Percentiles rank a stretch among this genome's conserved stretches.
Evolutionary conservation across 2,888 invertebrate genomes (phyloP).

Genomic region (Eilema caniola): DNA sequence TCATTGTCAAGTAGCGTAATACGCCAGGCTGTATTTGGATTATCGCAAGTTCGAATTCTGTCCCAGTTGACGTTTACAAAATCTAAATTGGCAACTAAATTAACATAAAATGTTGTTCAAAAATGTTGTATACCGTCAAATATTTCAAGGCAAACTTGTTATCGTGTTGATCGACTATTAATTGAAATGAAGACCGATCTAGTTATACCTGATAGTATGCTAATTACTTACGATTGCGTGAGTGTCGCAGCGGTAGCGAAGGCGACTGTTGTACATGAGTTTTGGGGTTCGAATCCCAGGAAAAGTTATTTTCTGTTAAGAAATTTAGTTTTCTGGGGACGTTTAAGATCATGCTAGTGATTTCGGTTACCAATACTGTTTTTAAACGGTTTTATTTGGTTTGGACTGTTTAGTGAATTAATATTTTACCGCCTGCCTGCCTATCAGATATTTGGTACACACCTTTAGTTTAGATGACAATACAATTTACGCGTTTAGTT

Average conservation of each 20-base stretch:
- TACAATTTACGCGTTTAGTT: no score
- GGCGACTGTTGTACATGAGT: not conserved
- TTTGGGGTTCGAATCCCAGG: not conserved
- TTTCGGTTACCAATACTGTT: no score
- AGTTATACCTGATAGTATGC: slow-evolving; percentile 26
- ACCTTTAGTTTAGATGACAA: no score
- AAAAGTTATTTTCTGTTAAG: no score
- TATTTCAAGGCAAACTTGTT: slow-evolving; percentile 35
- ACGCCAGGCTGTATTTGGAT: not conserved
- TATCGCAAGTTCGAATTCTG: not conserved
- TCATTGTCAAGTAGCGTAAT: no score
- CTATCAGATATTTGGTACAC: no score
- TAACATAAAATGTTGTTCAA: slow-evolving; percentile 11
- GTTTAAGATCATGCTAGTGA: no score
- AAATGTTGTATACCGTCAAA: slow-evolving; percentile 6
- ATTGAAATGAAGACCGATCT: slow-evolving; percentile 24
- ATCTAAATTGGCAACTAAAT: not conserved
- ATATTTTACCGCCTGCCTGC: no score
- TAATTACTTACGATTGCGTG: slow-evolving; percentile 29
- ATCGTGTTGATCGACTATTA: slow-evolving; percentile 19
- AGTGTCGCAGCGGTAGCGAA: not conserved
- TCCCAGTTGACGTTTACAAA: not conserved
- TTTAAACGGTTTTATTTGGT: no score
- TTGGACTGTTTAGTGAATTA: no score
- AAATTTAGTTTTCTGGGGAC: no score